phyloP scores from a whole-genome alignment of 2,888 invertebrate genomes.

The Caenorhabditis macrosperma region DNA sequence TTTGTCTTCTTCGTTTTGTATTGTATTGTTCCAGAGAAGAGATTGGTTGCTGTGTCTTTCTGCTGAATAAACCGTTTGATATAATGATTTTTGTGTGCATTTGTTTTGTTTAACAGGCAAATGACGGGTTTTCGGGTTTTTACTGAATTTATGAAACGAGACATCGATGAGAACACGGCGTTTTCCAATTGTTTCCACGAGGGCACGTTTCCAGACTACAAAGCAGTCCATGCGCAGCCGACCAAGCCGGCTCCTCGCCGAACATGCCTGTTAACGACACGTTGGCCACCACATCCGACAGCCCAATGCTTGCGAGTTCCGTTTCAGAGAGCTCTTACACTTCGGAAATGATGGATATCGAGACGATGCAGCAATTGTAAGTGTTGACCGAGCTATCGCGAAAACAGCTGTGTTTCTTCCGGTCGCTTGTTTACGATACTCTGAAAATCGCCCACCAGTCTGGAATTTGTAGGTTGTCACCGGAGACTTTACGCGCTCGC shows the following conservation, averaged over 20 bases:
- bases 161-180: no score
- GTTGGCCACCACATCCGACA: constrained; percentile 33
- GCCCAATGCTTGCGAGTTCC: constrained; percentile 26
- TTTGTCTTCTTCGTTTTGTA: background rate
- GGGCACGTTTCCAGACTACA: constrained; percentile 36
- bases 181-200: no score
- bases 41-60: background rate
- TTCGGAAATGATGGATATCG: constrained; percentile 42
- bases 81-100: background rate
- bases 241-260: constrained; percentile 63
- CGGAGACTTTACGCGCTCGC: constrained; percentile 67
- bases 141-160: no score
- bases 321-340: constrained; percentile 15
- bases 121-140: no score
- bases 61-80: background rate
- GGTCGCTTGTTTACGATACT: no score
- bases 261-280: constrained; percentile 60
- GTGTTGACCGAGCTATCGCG: constrained; percentile 9
- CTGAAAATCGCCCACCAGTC: background rate
- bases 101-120: no score
- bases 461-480: constrained; percentile 58
- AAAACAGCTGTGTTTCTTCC: constrained; percentile 35
- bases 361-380: constrained; percentile 59
- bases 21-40: background rate
- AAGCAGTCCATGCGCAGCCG: constrained; percentile 61